Evolutionary conservation across 2,113 vertebrate genomes (phyloP).

Genomic region (Ariopsis seemanni): DNA sequence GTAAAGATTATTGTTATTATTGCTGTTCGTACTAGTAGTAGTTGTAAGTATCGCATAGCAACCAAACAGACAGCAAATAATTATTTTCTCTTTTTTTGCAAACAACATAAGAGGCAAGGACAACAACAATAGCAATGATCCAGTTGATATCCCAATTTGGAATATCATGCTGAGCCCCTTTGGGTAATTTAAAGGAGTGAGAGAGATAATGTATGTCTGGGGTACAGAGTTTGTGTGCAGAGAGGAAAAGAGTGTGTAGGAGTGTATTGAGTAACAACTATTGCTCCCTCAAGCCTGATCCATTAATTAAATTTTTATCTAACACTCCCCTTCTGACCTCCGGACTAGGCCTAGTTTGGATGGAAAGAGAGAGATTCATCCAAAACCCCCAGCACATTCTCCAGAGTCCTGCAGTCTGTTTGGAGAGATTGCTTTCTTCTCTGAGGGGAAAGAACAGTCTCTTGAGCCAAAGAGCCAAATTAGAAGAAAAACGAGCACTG

Average conservation of each 20-base stretch:
- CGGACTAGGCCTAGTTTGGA: slow-evolving; percentile 59
- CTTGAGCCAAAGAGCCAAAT: slow-evolving; percentile 37
- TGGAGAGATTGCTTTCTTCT: slow-evolving; percentile 53
- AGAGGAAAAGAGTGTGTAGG: slow-evolving; percentile 57
- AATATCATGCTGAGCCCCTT: slow-evolving; percentile 13
- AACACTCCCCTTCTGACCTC: slow-evolving; percentile 68
- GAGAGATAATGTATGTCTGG: slow-evolving; percentile 19
- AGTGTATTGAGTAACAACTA: slow-evolving; percentile 71
- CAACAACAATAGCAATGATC: slow-evolving; percentile 30
- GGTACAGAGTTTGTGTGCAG: background rate
- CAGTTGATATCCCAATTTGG: slow-evolving; percentile 17
- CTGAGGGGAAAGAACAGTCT: slow-evolving; percentile 31
- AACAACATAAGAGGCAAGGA: slow-evolving; percentile 29
- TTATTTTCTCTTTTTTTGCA: background rate
- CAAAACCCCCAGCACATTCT: slow-evolving; percentile 58
- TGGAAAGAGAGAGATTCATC: slow-evolving; percentile 55
- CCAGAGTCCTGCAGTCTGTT: slow-evolving; percentile 48
- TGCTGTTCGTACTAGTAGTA: background rate
- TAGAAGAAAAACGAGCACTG: slow-evolving; percentile 12
- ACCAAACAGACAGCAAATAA: background rate
- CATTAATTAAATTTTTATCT: slow-evolving; percentile 78
- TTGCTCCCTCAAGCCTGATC: slow-evolving; percentile 72
- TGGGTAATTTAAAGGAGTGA: slow-evolving; percentile 10
- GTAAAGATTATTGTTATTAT: background rate
- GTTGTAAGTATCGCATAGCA: background rate